A percentile compares a stretch with the other conserved stretches of the same genome.
Evolutionary conservation across 1,140 invertebrate species (phyloP).

Genomic region (Cyclina sinensis): DNA sequence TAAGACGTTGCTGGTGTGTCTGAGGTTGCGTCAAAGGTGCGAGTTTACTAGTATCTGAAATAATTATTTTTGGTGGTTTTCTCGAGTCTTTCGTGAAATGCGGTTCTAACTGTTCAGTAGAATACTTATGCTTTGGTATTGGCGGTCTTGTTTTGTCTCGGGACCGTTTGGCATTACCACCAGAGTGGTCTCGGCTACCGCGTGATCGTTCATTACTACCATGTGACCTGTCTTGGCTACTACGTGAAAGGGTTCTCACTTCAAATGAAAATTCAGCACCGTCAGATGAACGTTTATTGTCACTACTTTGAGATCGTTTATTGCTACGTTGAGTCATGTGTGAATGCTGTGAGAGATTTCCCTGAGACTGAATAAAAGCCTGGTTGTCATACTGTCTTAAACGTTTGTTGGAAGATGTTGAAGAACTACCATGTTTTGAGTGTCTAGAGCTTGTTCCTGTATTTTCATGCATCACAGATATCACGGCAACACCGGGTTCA

Average conservation of each 20-base stretch:
- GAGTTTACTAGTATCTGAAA: constrained; percentile 56
- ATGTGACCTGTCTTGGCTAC: constrained; percentile 30
- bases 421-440: constrained; percentile 25
- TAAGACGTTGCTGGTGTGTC: not conserved
- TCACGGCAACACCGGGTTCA: not conserved
- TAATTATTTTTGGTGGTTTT: constrained; percentile 36
- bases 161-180: not conserved
- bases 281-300: constrained; percentile 2
- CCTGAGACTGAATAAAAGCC: constrained; percentile 53
- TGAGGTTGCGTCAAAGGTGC: not conserved
- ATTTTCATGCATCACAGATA: not conserved
- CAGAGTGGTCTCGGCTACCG: not conserved
- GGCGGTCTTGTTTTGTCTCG: not conserved
- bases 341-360: constrained; percentile 39
- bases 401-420: constrained; percentile 21
- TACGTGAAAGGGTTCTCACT: constrained; percentile 14
- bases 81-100: not conserved
- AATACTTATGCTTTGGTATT: constrained; percentile 14
- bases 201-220: constrained; percentile 16
- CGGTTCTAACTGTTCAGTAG: not conserved
- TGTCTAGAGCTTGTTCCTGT: not conserved
- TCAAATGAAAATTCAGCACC: constrained; percentile 29
- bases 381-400: constrained; percentile 50
- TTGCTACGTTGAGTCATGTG: constrained; percentile 11
- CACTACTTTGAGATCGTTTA: constrained; percentile 28